These are phyloP conservation scores for Sceloporus undulatus DNA, from an alignment of 2,113 vertebrate genomes.

Conservation along the genomic window DNA sequence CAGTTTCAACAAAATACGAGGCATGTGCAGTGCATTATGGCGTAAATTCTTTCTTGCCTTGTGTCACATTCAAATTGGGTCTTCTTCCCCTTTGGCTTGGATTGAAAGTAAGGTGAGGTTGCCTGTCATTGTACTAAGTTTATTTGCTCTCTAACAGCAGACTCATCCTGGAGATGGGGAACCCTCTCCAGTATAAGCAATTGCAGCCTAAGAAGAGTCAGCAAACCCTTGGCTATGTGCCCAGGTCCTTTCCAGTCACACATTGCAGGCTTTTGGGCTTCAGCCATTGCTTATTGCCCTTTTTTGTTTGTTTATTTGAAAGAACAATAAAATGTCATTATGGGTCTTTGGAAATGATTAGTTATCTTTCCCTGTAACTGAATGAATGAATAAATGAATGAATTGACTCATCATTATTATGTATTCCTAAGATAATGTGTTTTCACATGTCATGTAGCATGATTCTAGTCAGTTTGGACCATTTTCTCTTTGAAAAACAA, in stretches of 20 bases:
- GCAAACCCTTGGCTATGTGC: neutral
- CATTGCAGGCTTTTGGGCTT: neutral
- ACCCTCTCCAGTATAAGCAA: neutral
- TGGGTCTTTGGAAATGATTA: slow-evolving; percentile 57
- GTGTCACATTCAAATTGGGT: neutral
- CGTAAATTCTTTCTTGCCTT: neutral
- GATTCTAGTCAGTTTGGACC: slow-evolving; percentile 66
- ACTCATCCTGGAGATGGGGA: neutral
- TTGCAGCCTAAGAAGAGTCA: neutral
- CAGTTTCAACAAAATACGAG: slow-evolving; percentile 5
- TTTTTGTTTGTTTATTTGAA: slow-evolving; percentile 51
- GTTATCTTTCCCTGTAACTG: slow-evolving; percentile 54
- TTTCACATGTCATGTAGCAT: slow-evolving; percentile 44
- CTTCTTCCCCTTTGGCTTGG: neutral
- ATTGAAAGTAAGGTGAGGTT: neutral
- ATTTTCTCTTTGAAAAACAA: slow-evolving; percentile 59
- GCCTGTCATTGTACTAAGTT: neutral
- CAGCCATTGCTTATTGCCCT: too few relatives aligned
- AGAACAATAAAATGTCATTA: slow-evolving; percentile 26
- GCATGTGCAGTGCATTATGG: neutral
- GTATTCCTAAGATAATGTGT: slow-evolving; percentile 51
- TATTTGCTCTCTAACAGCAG: neutral
- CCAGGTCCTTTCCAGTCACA: too few relatives aligned
- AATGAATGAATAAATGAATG: slow-evolving; percentile 32
- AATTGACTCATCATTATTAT: slow-evolving; percentile 65